Percentiles rank a stretch among this genome's conserved stretches.
Evolutionary conservation across 2,797 vertebrate species (phyloP).

Genomic region (Oryzias sinensis): DNA sequence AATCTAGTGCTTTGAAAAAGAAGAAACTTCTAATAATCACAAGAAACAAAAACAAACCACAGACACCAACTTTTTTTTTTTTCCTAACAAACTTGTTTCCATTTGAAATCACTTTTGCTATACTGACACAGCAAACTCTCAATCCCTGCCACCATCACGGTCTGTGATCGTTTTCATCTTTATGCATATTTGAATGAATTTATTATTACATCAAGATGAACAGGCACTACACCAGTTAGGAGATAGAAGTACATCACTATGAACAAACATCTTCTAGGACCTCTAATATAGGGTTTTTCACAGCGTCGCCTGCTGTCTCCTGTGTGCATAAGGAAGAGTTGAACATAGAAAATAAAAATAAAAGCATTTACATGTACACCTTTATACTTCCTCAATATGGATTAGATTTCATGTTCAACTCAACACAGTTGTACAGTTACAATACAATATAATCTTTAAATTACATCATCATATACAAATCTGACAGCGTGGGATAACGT

Average conservation of each 20-base stretch:
- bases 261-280: slow-evolving; percentile 79
- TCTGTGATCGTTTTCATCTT: slow-evolving; percentile 76
- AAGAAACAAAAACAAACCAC: slow-evolving; percentile 28
- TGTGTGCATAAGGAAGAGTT: slow-evolving; percentile 79
- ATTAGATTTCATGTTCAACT: slow-evolving; percentile 78
- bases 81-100: slow-evolving; percentile 77
- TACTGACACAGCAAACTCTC: slow-evolving; percentile 78
- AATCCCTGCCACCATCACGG: slow-evolving; percentile 67
- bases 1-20: background rate
- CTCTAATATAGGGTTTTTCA: slow-evolving; percentile 73
- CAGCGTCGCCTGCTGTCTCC: slow-evolving; percentile 69
- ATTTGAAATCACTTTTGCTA: slow-evolving; percentile 77
- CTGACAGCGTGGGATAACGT: slow-evolving; percentile 75
- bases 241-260: slow-evolving; percentile 83
- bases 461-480: slow-evolving; percentile 87
- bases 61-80: slow-evolving; percentile 56
- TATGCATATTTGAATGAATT: slow-evolving; percentile 83
- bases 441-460: slow-evolving; percentile 85
- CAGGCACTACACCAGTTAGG: slow-evolving; percentile 85
- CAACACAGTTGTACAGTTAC: slow-evolving; percentile 85
- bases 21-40: background rate
- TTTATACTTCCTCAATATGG: slow-evolving; percentile 78
- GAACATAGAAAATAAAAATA: slow-evolving; percentile 69
- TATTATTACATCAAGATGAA: slow-evolving; percentile 82
- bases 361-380: slow-evolving; percentile 81